phyloP scores from a whole-genome alignment of 23 tunicate genomes.

The Clavelina lepadiformis region DNA sequence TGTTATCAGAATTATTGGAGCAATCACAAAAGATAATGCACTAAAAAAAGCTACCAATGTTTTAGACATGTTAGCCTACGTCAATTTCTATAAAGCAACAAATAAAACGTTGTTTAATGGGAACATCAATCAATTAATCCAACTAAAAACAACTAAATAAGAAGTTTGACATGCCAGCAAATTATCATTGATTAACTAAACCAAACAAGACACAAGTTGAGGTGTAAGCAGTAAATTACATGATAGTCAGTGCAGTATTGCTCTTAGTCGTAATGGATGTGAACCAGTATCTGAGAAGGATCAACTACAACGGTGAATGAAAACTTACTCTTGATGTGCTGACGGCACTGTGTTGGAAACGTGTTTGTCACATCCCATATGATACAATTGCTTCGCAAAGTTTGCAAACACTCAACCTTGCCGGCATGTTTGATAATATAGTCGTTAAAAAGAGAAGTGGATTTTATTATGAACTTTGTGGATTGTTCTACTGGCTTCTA shows the following conservation, averaged over 20 bases:
- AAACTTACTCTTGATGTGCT: constrained; percentile 9
- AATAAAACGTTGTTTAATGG: too few relatives aligned
- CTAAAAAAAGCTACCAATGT: constrained; percentile 19
- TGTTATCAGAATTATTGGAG: constrained; percentile 37
- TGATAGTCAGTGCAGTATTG: too few relatives aligned
- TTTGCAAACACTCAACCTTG: not conserved
- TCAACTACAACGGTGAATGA: constrained; percentile 13
- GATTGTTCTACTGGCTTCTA: constrained; percentile 12
- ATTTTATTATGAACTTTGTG: constrained; percentile 30
- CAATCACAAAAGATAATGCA: constrained; percentile 25
- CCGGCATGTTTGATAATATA: constrained; percentile 11
- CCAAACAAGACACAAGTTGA: not conserved
- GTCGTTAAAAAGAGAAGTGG: constrained; percentile 28
- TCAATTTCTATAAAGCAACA: too few relatives aligned
- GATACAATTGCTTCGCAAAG: constrained; percentile 20
- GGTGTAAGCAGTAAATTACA: not conserved
- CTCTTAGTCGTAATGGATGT: too few relatives aligned
- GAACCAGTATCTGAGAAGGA: not conserved
- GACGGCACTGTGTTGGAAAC: constrained; percentile 1
- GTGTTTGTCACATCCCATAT: constrained; percentile 21
- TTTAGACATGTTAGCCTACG: constrained; percentile 5
- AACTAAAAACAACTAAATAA: not conserved
- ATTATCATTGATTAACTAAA: not conserved
- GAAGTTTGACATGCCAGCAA: not conserved
- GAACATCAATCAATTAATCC: too few relatives aligned